These are phyloP conservation scores for Chorisops tibialis DNA, from an alignment of 2,888 invertebrate genomes.

Conservation along the genomic window DNA sequence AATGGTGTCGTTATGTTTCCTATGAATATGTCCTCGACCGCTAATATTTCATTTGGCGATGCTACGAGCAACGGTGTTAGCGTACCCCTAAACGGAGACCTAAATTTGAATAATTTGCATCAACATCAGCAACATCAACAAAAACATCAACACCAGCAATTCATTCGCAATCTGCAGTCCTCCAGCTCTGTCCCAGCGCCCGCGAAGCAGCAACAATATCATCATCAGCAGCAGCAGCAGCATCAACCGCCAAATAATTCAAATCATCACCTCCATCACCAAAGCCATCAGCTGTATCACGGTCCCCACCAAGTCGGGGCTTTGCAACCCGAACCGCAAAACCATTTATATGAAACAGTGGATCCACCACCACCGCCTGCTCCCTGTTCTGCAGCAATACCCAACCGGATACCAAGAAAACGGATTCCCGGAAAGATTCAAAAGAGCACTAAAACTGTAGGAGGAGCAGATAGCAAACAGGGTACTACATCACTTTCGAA, in stretches of 20 bases:
- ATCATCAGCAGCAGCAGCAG: constrained; percentile 12
- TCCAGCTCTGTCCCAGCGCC: background rate
- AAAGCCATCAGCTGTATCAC: background rate
- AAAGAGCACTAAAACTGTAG: background rate
- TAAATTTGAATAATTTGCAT: constrained; percentile 31
- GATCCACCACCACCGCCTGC: constrained; percentile 8
- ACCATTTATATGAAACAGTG: constrained; percentile 29
- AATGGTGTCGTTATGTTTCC: constrained; percentile 12
- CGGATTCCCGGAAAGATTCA: constrained; percentile 27
- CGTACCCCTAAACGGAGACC: constrained; percentile 2
- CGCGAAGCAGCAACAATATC: constrained; percentile 6
- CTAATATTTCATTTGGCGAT: constrained; percentile 1
- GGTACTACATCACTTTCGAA: constrained; percentile 18
- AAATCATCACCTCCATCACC: constrained; percentile 23
- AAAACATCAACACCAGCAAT: constrained; percentile 11
- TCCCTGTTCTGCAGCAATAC: background rate
- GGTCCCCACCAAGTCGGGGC: background rate
- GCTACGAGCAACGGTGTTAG: background rate
- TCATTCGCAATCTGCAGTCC: background rate
- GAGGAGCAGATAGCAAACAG: constrained; percentile 23
- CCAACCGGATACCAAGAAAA: constrained; percentile 26
- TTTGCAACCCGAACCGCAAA: constrained; percentile 8
- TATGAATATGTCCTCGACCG: constrained; percentile 5
- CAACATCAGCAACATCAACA: constrained; percentile 23
- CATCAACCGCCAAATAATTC: constrained; percentile 9